These are phyloP conservation scores for Euwallacea fornicatus DNA, from an alignment of 1,140 invertebrate genomes.

Conservation along the genomic window DNA sequence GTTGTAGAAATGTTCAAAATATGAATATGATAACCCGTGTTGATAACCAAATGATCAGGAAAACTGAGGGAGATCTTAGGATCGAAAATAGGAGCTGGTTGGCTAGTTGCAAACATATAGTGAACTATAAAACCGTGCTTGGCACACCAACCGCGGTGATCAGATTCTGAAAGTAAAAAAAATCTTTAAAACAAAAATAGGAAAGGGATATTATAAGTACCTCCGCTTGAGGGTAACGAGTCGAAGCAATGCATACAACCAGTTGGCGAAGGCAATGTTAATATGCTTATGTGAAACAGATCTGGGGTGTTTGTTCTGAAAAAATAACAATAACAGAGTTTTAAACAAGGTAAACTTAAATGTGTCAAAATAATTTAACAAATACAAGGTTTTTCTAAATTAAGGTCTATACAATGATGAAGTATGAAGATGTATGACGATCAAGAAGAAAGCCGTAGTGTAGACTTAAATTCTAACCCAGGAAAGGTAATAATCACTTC, in stretches of 20 bases:
- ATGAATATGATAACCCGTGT: constrained; percentile 53
- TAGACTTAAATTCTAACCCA: not conserved
- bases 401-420: not conserved
- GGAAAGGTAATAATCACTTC: not conserved
- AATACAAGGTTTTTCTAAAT: not conserved
- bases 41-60: constrained; percentile 53
- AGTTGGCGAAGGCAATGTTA: constrained; percentile 49
- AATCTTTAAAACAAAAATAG: not conserved
- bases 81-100: constrained; percentile 48
- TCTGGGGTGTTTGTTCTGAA: constrained; percentile 41
- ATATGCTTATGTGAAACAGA: constrained; percentile 50
- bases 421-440: not conserved
- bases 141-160: constrained; percentile 47
- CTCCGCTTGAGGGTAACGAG: constrained; percentile 31
- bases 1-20: constrained; percentile 48
- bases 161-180: not conserved
- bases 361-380: not conserved
- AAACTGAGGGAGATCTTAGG: constrained; percentile 50
- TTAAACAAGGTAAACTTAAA: not conserved
- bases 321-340: constrained; percentile 6
- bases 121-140: constrained; percentile 52
- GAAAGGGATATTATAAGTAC: constrained; percentile 26
- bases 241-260: constrained; percentile 50
- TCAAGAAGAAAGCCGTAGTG: not conserved
- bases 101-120: constrained; percentile 50